phyloP scores from a whole-genome alignment of 2,888 invertebrate genomes.

The Leptodirus hochenwartii region DNA sequence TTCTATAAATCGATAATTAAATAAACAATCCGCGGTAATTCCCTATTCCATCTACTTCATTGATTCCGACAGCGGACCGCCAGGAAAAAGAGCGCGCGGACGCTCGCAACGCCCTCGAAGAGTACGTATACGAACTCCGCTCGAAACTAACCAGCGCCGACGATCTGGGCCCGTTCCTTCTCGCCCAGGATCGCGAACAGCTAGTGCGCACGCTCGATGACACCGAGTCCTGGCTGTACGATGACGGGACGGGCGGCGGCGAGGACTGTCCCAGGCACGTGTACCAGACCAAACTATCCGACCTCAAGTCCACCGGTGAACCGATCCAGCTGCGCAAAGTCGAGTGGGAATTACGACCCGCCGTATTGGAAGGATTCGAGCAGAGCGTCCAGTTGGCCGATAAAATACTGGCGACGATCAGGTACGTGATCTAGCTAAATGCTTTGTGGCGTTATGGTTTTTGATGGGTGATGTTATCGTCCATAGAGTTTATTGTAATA shows the following conservation, averaged over 20 bases:
- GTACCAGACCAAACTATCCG: constrained; percentile 42
- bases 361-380: constrained; percentile 65
- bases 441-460: too few species aligned
- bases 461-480: neutral
- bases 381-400: constrained; percentile 60
- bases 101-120: constrained; percentile 92
- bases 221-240: constrained; percentile 94
- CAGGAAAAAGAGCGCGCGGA: constrained; percentile 91
- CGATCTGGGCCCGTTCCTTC: constrained; percentile 55
- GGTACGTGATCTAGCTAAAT: constrained; percentile 29
- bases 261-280: constrained; percentile 75
- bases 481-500: too few species aligned
- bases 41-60: too few species aligned
- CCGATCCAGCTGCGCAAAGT: constrained; percentile 53
- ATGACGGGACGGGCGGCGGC: constrained; percentile 87
- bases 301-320: constrained; percentile 61
- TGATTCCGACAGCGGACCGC: constrained; percentile 69
- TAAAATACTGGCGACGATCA: constrained; percentile 57
- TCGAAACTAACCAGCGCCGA: constrained; percentile 68
- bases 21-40: too few species aligned
- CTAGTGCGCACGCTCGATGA: constrained; percentile 54
- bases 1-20: too few species aligned
- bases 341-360: constrained; percentile 65
- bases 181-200: constrained; percentile 44
- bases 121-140: constrained; percentile 93